Evolutionary conservation across 2,888 invertebrate genomes (phyloP), one percentile per base, ranked within the genome.

Genomic region (Drymonia ruficornis): DNA sequence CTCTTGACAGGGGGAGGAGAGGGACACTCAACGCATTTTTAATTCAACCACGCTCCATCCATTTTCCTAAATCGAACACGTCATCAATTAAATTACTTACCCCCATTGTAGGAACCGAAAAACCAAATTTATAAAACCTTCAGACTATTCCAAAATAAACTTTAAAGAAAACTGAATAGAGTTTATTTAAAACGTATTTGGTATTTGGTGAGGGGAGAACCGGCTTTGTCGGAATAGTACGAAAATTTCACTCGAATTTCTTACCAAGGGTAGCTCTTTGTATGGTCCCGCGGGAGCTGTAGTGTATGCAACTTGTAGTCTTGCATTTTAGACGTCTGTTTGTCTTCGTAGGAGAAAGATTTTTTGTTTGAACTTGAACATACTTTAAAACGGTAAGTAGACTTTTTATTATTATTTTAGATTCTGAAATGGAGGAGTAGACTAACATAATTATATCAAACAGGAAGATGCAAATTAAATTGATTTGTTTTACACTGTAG

Each of bases 1-100:
- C n/a, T n/a, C n/a, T n/a, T n/a, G n/a, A n/a, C n/a, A n/a, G n/a
- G n/a, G n/a, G n/a, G n/a, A n/a, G n/a, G n/a, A n/a, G n/a, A 16
- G 57, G 68, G 67, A 61, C 16, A 47, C 47, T 53, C 54, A 46
- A 48, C 53, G 55, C 52, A 67, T 63, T 72, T 81, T 78, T 74
- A 83, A 84, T 81, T 80, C 67, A 53, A 63, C 65, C 71, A 70
- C 74, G 70, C 66, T 65, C 81, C 83, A 85, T 86, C 82, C 84
- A 87, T 90, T 88, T 87, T 81, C 79, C 78, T 80, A 83, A 88
- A 89, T 89, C 86, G 89, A 89, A 89, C 84, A 78, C 83, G 87
- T 89, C 90, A 89, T 91, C 91, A 89, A 91, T 91, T 90, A 89
- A 90, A 91, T 91, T 89, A 90, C 88, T 83, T 78, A 80, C 81